phyloP scores from a whole-genome alignment of 2,888 invertebrate species.

The Antitype chi region DNA sequence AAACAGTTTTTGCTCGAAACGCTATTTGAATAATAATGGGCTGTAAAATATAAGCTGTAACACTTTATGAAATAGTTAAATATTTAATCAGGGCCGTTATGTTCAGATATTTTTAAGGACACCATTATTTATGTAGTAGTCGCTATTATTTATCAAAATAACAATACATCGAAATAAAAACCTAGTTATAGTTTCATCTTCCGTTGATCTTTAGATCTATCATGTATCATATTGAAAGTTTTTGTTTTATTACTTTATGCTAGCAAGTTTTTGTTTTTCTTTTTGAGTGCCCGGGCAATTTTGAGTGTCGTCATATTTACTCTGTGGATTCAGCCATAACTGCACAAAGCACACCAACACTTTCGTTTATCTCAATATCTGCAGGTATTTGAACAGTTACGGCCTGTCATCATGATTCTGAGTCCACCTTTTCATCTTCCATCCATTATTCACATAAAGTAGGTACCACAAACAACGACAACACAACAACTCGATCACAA shows the following conservation, averaged over 20 bases:
- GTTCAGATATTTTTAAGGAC: not conserved
- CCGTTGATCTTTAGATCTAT: not conserved
- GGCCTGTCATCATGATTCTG: not conserved
- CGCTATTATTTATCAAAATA: not conserved
- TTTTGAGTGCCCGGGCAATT: not conserved
- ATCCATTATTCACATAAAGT: not conserved
- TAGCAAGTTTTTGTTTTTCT: not conserved
- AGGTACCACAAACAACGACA: too few relatives aligned
- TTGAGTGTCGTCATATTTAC: not conserved
- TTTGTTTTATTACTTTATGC: not conserved
- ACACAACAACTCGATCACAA: not conserved
- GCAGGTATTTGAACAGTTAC: not conserved
- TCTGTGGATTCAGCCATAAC: not conserved
- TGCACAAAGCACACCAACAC: not conserved
- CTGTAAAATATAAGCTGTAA: conserved; percentile 8
- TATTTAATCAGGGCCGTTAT: not conserved
- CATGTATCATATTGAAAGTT: not conserved
- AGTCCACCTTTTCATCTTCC: not conserved
- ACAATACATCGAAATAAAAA: not conserved
- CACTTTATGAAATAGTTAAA: conserved; percentile 18
- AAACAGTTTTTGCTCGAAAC: conserved; percentile 4
- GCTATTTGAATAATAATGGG: conserved; percentile 20
- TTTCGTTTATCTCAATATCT: not conserved
- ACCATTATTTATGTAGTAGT: conserved; percentile 1
- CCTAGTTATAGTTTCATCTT: not conserved